Base-by-base conservation (phyloP, 2,888 invertebrate species). In the Aspidiotus rigidus region DNA sequence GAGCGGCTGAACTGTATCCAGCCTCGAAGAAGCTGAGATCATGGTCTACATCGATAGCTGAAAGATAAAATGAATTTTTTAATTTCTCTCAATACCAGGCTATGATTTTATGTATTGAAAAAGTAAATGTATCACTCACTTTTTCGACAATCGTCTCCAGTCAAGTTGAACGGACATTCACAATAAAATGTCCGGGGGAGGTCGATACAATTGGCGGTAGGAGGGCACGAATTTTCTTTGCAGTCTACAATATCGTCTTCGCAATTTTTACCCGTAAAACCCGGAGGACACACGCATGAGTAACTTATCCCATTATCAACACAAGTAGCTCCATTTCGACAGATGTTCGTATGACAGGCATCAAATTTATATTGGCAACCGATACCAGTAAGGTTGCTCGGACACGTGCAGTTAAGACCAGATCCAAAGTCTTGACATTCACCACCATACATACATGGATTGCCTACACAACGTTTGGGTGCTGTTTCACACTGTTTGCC, bases 1-100 rank as follows among this genome's bases (percentile, higher is more conserved):
- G 89, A 39, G 93, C 89, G 7, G 96, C 97, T 74, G 91, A 92
- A 71, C 94, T 93, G 13, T 93, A 86, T 13, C 89, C 82, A 60
- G 90, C 86, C 77, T 96, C 94, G 75, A 93, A 91, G 79, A 98
- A 95, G 84, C 92, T 93, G 10, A 98, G 81, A 77, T 98, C 97
- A 78, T 97, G 98, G 79, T 97, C 94, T n/a, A 94, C 92, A 80
- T 94, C 94, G 74, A 97, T 91, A n/a, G 92, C 93, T 93, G 80
- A 56, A 84, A 83, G 74, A 9, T 49, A 72, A 13, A 49, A 11
- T 28, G 28, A 5, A 28, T 3, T 28, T 28, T 28, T 28, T 28
- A 5, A 28, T 28, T 28, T 28, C 28, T 28, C 28, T 1, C 28
- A 3, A 5, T 28, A 28, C 5, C 5, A 28, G 28, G n/a, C n/a